phyloP scores from a whole-genome alignment of 2,888 invertebrate genomes.

The Tetramorium bicarinatum region DNA sequence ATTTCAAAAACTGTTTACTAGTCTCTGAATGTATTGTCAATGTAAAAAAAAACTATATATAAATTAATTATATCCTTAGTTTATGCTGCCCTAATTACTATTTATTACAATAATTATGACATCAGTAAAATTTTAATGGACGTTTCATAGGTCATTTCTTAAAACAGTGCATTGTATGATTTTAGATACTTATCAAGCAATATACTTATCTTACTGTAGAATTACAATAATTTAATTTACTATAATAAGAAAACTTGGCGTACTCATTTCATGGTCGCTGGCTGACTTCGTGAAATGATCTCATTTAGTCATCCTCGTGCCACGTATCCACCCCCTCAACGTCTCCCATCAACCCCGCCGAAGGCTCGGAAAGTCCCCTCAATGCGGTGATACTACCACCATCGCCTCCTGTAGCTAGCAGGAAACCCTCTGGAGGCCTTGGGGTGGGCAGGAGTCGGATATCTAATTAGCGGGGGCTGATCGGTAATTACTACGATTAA shows the following conservation, averaged over 20 bases:
- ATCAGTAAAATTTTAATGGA: background rate
- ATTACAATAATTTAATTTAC: background rate
- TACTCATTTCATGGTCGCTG: constrained; percentile 57
- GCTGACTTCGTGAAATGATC: constrained; percentile 84
- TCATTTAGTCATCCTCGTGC: constrained; percentile 81
- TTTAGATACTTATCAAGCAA: background rate
- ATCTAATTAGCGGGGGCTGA: constrained; percentile 87
- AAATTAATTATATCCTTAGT: background rate
- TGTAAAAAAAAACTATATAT: background rate
- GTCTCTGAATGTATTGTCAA: constrained; percentile 12
- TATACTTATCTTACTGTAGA: background rate
- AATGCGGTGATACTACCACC: constrained; percentile 62
- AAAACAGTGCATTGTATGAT: background rate
- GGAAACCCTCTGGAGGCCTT: constrained; percentile 82
- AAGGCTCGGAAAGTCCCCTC: constrained; percentile 70
- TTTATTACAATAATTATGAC: background rate
- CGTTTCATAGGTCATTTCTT: background rate
- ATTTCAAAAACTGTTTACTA: constrained; percentile 62
- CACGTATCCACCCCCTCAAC: constrained; percentile 71
- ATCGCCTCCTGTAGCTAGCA: constrained; percentile 74
- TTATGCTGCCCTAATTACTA: background rate
- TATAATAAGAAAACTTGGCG: constrained; percentile 11
- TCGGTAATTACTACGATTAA: constrained; percentile 88
- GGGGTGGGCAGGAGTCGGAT: constrained; percentile 84
- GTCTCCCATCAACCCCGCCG: constrained; percentile 67